A percentile compares a stretch with the other conserved stretches of the same genome.
phyloP scores from a whole-genome alignment of 2,113 vertebrate genomes.

The Hemiscyllium ocellatum region DNA sequence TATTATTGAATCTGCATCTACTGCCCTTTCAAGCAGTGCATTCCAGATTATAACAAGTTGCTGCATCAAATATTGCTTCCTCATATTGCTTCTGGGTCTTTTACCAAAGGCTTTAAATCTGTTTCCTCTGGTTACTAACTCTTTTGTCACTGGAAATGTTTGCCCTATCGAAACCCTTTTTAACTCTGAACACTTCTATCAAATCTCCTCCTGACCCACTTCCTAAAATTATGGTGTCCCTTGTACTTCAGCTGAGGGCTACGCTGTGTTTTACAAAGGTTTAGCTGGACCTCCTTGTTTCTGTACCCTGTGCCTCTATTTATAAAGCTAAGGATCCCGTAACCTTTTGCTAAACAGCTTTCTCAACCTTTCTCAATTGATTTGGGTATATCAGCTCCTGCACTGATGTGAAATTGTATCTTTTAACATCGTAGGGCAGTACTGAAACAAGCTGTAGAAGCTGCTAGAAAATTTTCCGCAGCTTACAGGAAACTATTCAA shows the following conservation, averaged over 20 bases:
- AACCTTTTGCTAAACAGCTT: not conserved
- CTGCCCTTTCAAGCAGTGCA: too few relatives aligned
- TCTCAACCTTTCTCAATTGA: not conserved
- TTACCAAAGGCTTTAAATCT: too few relatives aligned
- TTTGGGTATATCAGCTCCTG: not conserved
- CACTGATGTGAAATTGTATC: not conserved
- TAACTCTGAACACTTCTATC: too few relatives aligned
- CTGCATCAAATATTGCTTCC: too few relatives aligned
- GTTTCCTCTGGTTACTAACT: too few relatives aligned
- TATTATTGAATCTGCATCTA: too few relatives aligned
- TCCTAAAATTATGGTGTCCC: too few relatives aligned
- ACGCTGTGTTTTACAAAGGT: not conserved
- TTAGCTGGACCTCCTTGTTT: not conserved
- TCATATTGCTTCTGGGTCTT: too few relatives aligned
- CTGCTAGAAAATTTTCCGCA: not conserved
- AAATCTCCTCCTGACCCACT: too few relatives aligned
- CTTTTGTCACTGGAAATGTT: too few relatives aligned
- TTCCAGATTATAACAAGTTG: too few relatives aligned
- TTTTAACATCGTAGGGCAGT: not conserved
- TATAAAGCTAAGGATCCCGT: not conserved
- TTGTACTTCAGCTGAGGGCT: not conserved
- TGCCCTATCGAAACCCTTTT: too few relatives aligned
- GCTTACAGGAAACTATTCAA: not conserved
- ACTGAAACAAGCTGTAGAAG: not conserved
- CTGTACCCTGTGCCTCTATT: not conserved